Conservation (phyloP, 2,797 vertebrate genomes). For the Acrossocheilus wenchowensis region DNA sequence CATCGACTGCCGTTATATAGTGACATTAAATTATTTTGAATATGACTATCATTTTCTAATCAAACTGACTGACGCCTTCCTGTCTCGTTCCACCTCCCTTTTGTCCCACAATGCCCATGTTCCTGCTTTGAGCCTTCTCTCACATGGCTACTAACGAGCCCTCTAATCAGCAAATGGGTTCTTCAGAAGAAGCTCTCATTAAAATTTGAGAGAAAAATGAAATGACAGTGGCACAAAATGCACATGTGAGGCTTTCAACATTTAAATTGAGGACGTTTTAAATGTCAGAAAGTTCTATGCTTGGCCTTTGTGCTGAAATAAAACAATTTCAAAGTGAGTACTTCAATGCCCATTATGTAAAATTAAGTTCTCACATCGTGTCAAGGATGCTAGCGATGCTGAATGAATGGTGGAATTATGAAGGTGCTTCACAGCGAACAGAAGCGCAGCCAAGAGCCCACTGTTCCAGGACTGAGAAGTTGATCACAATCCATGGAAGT, state of each 20-base stretch:
- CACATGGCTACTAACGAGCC: constrained; percentile 52
- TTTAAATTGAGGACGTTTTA: constrained; percentile 53
- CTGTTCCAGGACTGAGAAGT: constrained; percentile 29
- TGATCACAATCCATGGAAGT: constrained; percentile 29
- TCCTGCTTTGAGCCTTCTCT: constrained; percentile 49
- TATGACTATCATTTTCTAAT: constrained; percentile 42
- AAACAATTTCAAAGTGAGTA: constrained; percentile 40
- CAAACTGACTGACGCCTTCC: constrained; percentile 36
- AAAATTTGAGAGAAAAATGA: constrained; percentile 58
- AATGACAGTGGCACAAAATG: constrained; percentile 25
- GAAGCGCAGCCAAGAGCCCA: constrained; percentile 10
- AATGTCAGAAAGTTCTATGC: constrained; percentile 64
- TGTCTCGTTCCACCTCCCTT: constrained; percentile 24
- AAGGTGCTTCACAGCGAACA: constrained; percentile 7
- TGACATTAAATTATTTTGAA: constrained; percentile 26
- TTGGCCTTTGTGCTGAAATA: constrained; percentile 32
- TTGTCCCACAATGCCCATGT: constrained; percentile 42
- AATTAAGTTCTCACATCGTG: constrained; percentile 63
- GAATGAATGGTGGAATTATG: constrained; percentile 61
- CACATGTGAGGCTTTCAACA: constrained; percentile 16
- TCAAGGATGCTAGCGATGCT: constrained; percentile 55
- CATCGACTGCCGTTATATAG: constrained; percentile 22
- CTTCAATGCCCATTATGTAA: constrained; percentile 60
- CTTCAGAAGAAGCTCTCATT: constrained; percentile 49
- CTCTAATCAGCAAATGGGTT: constrained; percentile 67